Evolutionary conservation across 1,140 invertebrate species (phyloP).

Genomic region (Callitettix versicolor): DNA sequence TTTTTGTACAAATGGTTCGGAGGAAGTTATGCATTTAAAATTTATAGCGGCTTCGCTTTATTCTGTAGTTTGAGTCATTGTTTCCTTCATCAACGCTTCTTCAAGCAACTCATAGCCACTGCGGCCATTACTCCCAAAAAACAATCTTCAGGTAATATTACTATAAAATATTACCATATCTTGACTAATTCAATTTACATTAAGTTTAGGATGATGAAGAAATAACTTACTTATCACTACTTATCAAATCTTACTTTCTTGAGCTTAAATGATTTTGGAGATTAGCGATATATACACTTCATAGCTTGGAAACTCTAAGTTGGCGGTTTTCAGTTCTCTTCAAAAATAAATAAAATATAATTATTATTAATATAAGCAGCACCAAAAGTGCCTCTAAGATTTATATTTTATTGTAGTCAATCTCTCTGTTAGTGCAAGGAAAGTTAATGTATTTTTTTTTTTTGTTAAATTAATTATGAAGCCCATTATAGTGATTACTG

Average conservation of each 20-base stretch:
- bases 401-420: no score
- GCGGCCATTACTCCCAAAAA: not conserved
- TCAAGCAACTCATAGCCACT: not conserved
- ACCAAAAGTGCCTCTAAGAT: no score
- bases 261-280: not conserved
- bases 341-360: no score
- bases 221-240: not conserved
- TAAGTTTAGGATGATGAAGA: not conserved
- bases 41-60: slow-evolving; percentile 40
- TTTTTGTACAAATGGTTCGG: slow-evolving; percentile 44
- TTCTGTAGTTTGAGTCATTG: slow-evolving; percentile 41
- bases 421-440: no score
- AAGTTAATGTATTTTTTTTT: no score
- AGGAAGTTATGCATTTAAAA: slow-evolving; percentile 40
- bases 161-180: not conserved
- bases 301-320: not conserved
- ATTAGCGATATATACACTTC: not conserved
- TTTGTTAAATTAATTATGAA: no score
- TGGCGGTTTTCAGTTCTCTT: no score
- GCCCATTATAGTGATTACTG: no score
- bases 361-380: no score
- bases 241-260: not conserved
- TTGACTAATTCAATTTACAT: not conserved
- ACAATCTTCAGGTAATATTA: not conserved
- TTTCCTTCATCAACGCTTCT: slow-evolving; percentile 30